These are phyloP conservation scores for Zaprionus ornatus DNA, from an alignment of 1,140 invertebrate genomes.

Conservation along the genomic window DNA sequence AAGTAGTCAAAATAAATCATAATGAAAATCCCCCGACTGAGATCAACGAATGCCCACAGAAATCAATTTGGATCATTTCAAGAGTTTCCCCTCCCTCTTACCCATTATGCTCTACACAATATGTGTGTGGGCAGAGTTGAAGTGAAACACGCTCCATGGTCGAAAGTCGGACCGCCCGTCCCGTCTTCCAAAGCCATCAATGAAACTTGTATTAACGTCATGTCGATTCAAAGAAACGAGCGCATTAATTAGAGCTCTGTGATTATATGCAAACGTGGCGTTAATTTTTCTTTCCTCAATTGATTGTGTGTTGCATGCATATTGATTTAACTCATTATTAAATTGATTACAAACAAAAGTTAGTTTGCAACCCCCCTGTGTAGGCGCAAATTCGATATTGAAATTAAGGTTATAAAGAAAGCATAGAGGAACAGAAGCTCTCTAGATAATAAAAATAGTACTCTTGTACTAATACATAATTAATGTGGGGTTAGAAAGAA, in stretches of 20 bases:
- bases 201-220: slow-evolving; percentile 10
- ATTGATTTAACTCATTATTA: background rate
- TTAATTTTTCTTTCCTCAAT: slow-evolving; percentile 8
- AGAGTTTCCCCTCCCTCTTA: slow-evolving; percentile 12
- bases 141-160: slow-evolving; percentile 23
- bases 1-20: slow-evolving; percentile 34
- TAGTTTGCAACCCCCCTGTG: background rate
- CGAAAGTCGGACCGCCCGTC: slow-evolving; percentile 7
- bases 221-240: slow-evolving; percentile 28
- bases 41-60: slow-evolving; percentile 6
- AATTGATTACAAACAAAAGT: background rate
- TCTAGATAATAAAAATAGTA: too few relatives aligned
- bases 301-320: background rate
- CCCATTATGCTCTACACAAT: background rate
- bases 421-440: background rate
- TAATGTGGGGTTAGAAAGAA: too few relatives aligned
- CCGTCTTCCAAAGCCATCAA: slow-evolving; percentile 18
- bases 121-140: slow-evolving; percentile 14
- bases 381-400: background rate
- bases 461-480: too few relatives aligned
- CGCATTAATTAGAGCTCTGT: slow-evolving; percentile 6
- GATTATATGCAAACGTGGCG: slow-evolving; percentile 25
- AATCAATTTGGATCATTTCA: slow-evolving; percentile 14
- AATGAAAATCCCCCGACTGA: slow-evolving; percentile 44
- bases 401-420: background rate